Base-by-base conservation (phyloP, 2,888 invertebrate species). In the Leptopterna dolabrata region DNA sequence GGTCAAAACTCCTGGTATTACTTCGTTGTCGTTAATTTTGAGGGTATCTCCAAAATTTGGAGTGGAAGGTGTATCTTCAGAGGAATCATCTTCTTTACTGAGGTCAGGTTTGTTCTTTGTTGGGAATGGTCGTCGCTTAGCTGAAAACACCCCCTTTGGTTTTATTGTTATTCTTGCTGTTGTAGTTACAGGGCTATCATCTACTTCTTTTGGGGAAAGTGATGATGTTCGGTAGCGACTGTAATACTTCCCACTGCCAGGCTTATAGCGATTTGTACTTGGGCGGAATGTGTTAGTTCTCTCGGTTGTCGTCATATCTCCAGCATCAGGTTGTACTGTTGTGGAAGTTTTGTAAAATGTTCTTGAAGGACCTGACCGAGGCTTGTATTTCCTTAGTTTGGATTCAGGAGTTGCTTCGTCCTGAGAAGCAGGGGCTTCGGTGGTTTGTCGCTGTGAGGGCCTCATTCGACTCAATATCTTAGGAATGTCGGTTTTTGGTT, bases 401-500 rank as follows among this genome's bases (percentile, higher is more conserved):
- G 91, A 81, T 92, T 92, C 3, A 92, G 92, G 89, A 92, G 93
- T 90, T 88, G 88, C 89, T 89, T 90, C 89, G 92, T 92, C 47
- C 92, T 91, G 90, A 92, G 92, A 29, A 13, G 43, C 90, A 92
- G 92, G 73, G 92, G 91, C 51, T 92, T 89, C 47, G 92, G 92
- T 89, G 93, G 91, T 89, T 92, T 92, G 83, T 43, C 92, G 91
- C 90, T 92, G 91, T 89, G 92, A 92, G 80, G 91, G 89, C 86
- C 89, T 90, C 7, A 89, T 89, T 47, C 91, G 90, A n/a, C 88
- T 87, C 91, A 19, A 92, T 92, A 89, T 92, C 92, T 88, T 91
- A 89, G 92, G 92, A n/a, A 92, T 91, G 88, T 92, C 91, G 29
- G 91, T 91, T 89, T 93, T 93, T 27, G 90, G 90, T 71, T 90